Evolutionary conservation across 2,113 vertebrate species (phyloP), one percentile per base, ranked within the genome.

Genomic region (Lepus americanus): DNA sequence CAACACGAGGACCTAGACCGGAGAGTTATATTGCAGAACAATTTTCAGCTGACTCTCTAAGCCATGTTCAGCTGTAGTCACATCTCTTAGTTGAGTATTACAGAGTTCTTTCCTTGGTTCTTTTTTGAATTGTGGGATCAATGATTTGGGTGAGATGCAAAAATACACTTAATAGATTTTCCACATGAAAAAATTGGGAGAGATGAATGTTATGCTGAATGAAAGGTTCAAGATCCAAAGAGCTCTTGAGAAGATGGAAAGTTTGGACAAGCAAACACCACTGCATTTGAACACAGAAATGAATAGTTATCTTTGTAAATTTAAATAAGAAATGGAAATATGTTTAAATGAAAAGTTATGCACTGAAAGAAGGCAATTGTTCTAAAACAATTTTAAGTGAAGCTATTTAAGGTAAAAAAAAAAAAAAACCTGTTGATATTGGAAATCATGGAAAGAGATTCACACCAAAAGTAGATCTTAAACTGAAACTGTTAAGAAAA

Each of bases 201-300:
- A 19, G 25, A 14, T 11, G 77, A 95, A 23, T 29, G 31, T 70
- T 67, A 49, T 8, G 1, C 14, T 74, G 5, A 80, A 81, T 49
- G 13, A 53, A 96, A 78, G 16, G 4, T 59, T 90, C 39, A 76
- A 53, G 9, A 72, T 94, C 19, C 27, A 72, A 91, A 81, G 61
- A 87, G 17, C 74, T 12, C 29, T 19, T 51, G 53, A 82, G 33
- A 67, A 39, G 2, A 33, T 61, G 33, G 3, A 51, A 44, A 36
- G 4, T 89, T 49, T 29, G 14, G 61, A 53, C 61, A 85, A 91
- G 22, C 33, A 61, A 72, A 55, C 25, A 29, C 7, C 9, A 49
- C 49, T 59, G 31, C 49, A 67, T 78, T 33, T 53, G 19, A 90
- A 25, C 23, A 49, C 6, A 31, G 51, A 44, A 44, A 44, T 44